These are phyloP conservation scores for Clarias laeviceps DNA, from an alignment of 2,797 vertebrate genomes.

Conservation along the genomic window DNA sequence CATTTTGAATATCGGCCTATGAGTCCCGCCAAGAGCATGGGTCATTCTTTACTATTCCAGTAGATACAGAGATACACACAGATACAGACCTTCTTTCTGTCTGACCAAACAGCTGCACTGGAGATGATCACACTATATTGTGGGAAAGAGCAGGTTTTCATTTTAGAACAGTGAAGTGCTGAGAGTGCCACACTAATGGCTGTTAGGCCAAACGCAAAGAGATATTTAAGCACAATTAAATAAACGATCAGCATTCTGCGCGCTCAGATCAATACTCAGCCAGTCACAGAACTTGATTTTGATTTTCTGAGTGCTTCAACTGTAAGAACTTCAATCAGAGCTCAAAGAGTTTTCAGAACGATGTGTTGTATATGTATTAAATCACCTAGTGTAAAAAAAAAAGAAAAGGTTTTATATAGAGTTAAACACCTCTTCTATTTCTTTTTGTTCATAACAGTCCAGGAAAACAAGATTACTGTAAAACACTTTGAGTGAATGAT, in stretches of 20 bases:
- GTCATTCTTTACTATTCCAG: background rate
- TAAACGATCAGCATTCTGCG: background rate
- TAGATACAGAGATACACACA: background rate
- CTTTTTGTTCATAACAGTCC: background rate
- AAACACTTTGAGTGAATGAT: background rate
- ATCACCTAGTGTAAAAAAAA: background rate
- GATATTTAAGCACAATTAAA: constrained; percentile 15
- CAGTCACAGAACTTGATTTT: background rate
- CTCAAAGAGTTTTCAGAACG: background rate
- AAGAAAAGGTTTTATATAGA: background rate
- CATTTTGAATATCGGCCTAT: background rate
- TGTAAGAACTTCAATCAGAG: background rate
- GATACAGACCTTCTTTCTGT: background rate
- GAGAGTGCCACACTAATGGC: background rate
- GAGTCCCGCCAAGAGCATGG: background rate
- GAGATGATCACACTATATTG: background rate
- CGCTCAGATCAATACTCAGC: background rate
- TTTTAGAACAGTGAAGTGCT: background rate
- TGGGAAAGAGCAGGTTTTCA: background rate
- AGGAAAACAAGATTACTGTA: background rate
- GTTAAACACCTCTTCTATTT: background rate
- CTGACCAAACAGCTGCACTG: background rate
- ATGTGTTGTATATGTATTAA: background rate
- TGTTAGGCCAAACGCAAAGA: background rate
- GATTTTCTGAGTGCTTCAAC: background rate